Evolutionary conservation across 1,140 invertebrate genomes (phyloP).

Genomic region (Drosophila erecta): DNA sequence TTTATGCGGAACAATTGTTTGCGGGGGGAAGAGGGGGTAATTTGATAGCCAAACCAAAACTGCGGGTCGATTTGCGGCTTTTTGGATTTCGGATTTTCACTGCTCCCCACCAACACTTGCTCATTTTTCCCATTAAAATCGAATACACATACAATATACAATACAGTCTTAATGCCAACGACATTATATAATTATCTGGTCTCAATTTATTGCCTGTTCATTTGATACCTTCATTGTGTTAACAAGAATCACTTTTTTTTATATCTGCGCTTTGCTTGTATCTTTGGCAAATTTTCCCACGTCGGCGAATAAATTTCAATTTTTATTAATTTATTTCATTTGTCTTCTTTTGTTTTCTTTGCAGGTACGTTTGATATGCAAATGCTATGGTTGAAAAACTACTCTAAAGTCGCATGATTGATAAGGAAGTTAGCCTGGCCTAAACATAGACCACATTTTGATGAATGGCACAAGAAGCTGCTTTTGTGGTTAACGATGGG

Average conservation of each 20-base stretch:
- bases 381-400: slow-evolving; percentile 41
- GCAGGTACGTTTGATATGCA: slow-evolving; percentile 64
- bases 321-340: slow-evolving; percentile 58
- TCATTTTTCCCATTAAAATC: slow-evolving; percentile 42
- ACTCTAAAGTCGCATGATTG: slow-evolving; percentile 56
- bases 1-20: slow-evolving; percentile 63
- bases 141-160: slow-evolving; percentile 27
- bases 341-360: slow-evolving; percentile 35
- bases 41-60: slow-evolving; percentile 66
- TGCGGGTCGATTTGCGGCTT: slow-evolving; percentile 67
- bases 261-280: neutral
- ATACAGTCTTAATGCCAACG: slow-evolving; percentile 24
- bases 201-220: slow-evolving; percentile 50
- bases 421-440: slow-evolving; percentile 64
- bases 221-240: slow-evolving; percentile 46
- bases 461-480: slow-evolving; percentile 46
- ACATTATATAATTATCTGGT: slow-evolving; percentile 51
- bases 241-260: slow-evolving; percentile 36
- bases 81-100: slow-evolving; percentile 44
- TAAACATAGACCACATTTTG: slow-evolving; percentile 33
- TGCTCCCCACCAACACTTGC: slow-evolving; percentile 24
- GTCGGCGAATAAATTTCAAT: slow-evolving; percentile 45
- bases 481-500: slow-evolving; percentile 11
- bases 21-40: slow-evolving; percentile 32
- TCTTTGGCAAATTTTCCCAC: slow-evolving; percentile 50